phyloP scores from a whole-genome alignment of 2,888 invertebrate genomes.

The Drosophila sordidula region DNA sequence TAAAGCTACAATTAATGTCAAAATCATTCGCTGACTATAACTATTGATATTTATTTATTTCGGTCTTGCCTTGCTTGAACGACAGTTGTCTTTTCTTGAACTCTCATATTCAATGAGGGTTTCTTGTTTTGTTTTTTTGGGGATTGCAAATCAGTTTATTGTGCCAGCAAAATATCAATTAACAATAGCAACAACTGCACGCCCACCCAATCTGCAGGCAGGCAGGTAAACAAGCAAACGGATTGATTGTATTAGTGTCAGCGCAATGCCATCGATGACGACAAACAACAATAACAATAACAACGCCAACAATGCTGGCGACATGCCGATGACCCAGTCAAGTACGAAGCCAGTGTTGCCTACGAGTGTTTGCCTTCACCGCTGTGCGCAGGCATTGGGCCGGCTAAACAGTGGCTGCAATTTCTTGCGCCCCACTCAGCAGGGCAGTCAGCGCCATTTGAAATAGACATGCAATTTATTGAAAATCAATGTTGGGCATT shows the following conservation, averaged over 20 bases:
- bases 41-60: slow-evolving; percentile 25
- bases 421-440: slow-evolving; percentile 29
- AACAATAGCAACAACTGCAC: slow-evolving; percentile 52
- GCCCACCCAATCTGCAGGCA: slow-evolving; percentile 43
- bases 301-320: slow-evolving; percentile 15
- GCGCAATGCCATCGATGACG: slow-evolving; percentile 52
- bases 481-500: slow-evolving; percentile 62
- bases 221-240: slow-evolving; percentile 65
- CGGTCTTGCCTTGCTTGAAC: slow-evolving; percentile 5
- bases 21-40: slow-evolving; percentile 17
- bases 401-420: slow-evolving; percentile 36
- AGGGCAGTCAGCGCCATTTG: slow-evolving; percentile 4
- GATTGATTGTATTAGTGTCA: slow-evolving; percentile 63
- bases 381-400: slow-evolving; percentile 35
- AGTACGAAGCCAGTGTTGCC: slow-evolving; percentile 43
- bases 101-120: slow-evolving; percentile 60
- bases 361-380: slow-evolving; percentile 33
- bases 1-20: slow-evolving; percentile 48
- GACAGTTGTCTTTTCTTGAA: slow-evolving; percentile 49
- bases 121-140: slow-evolving; percentile 39
- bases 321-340: slow-evolving; percentile 67
- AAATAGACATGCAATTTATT: slow-evolving; percentile 32
- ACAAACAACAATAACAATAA: slow-evolving; percentile 24
- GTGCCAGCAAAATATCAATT: slow-evolving; percentile 68
- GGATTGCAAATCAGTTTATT: slow-evolving; percentile 46